Evolutionary conservation across 2,113 vertebrate species (phyloP).

Genomic region (Symphodus melops): DNA sequence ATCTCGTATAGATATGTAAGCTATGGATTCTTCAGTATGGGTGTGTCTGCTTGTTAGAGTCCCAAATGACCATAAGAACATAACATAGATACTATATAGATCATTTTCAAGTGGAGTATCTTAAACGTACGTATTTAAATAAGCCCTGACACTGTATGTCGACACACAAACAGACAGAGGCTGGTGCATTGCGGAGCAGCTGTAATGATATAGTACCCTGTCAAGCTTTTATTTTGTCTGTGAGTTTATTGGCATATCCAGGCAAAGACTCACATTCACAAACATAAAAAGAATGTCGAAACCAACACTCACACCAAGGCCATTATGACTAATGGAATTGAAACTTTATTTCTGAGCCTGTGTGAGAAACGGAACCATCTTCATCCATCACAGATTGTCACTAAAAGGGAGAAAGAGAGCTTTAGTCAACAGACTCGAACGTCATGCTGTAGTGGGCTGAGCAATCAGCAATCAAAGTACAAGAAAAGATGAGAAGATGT

Average conservation of each 20-base stretch:
- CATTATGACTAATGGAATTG: neutral
- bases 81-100: too few species aligned
- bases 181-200: conserved; percentile 36
- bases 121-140: neutral
- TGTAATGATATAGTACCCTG: conserved; percentile 14
- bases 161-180: neutral
- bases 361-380: neutral
- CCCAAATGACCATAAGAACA: too few species aligned
- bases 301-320: neutral
- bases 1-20: too few species aligned
- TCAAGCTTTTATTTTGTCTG: conserved; percentile 34
- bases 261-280: conserved; percentile 12
- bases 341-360: neutral
- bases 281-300: neutral
- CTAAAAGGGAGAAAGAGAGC: neutral
- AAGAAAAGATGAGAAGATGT: conserved; percentile 16
- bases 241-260: conserved; percentile 38
- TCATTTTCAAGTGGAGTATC: too few species aligned
- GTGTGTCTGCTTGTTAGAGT: too few species aligned
- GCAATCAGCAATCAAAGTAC: conserved; percentile 12
- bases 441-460: neutral
- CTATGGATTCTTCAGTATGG: too few species aligned
- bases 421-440: neutral
- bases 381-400: neutral
- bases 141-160: neutral